These are phyloP conservation scores for Alethe diademata DNA, from an alignment of 2,113 vertebrate species.

Conservation along the genomic window DNA sequence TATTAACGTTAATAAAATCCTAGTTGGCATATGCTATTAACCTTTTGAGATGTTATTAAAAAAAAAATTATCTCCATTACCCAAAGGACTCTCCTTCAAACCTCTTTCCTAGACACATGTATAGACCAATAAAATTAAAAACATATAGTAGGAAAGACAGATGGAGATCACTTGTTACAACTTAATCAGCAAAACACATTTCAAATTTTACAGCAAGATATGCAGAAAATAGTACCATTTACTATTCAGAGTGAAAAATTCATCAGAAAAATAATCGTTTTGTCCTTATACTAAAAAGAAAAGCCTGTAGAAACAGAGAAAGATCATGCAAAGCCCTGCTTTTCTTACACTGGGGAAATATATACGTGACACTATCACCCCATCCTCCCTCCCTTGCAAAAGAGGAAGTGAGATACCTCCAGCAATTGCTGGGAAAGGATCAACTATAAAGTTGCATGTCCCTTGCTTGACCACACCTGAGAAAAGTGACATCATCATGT, in stretches of 20 bases:
- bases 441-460: fast-evolving
- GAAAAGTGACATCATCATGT: not conserved
- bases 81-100: not conserved
- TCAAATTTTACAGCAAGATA: not conserved
- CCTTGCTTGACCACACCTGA: not conserved
- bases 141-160: not conserved
- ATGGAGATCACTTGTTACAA: not conserved
- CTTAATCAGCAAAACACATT: not conserved
- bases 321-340: not conserved
- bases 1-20: not conserved
- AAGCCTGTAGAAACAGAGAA: not conserved
- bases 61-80: not conserved
- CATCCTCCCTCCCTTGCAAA: not conserved
- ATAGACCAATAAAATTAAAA: not conserved
- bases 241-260: not conserved
- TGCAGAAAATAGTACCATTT: not conserved
- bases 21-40: not conserved
- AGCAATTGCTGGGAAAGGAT: not conserved
- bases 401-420: not conserved
- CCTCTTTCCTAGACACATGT: not conserved
- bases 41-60: not conserved
- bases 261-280: not conserved
- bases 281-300: not conserved
- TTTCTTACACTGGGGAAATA: not conserved
- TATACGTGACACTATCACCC: not conserved